Evolutionary conservation across 2,888 invertebrate species (phyloP).

Genomic region (Chrysomela aeneicollis): DNA sequence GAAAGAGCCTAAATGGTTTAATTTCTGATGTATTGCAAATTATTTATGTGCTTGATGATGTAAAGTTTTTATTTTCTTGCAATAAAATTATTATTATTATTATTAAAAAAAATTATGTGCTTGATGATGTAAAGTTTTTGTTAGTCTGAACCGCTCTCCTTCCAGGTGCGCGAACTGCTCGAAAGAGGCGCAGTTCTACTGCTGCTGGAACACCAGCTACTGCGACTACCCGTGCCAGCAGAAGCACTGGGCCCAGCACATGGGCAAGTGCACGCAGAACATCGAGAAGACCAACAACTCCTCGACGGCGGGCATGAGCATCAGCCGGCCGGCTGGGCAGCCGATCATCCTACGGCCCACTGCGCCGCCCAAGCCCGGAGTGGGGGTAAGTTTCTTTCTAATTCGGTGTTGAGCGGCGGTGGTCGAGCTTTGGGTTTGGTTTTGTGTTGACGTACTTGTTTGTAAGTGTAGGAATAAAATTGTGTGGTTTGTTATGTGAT

Average conservation of each 20-base stretch:
- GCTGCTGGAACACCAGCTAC: slow-evolving; percentile 97
- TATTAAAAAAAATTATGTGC: too few species aligned
- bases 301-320: slow-evolving; percentile 24
- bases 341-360: slow-evolving; percentile 48
- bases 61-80: too few species aligned
- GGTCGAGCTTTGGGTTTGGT: slow-evolving; percentile 6
- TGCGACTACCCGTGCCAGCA: slow-evolving; percentile 90
- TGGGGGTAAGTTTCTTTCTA: slow-evolving; percentile 47
- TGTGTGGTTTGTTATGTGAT: neutral
- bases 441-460: slow-evolving; percentile 1
- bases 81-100: too few species aligned
- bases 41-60: too few species aligned
- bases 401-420: slow-evolving; percentile 26
- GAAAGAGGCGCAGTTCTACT: slow-evolving; percentile 90
- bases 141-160: too few species aligned
- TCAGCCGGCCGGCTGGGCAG: slow-evolving; percentile 39
- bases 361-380: slow-evolving; percentile 43
- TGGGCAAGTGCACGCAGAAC: slow-evolving; percentile 67
- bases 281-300: slow-evolving; percentile 37
- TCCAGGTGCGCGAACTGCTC: slow-evolving; percentile 82
- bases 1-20: too few species aligned
- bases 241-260: slow-evolving; percentile 84
- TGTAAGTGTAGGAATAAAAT: slow-evolving; percentile 14
- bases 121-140: too few species aligned
- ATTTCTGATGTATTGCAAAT: too few species aligned